Evolutionary conservation across 2,797 vertebrate species (phyloP), one percentile per base, ranked within the genome.

Genomic region (Lycodopsis pacificus): DNA sequence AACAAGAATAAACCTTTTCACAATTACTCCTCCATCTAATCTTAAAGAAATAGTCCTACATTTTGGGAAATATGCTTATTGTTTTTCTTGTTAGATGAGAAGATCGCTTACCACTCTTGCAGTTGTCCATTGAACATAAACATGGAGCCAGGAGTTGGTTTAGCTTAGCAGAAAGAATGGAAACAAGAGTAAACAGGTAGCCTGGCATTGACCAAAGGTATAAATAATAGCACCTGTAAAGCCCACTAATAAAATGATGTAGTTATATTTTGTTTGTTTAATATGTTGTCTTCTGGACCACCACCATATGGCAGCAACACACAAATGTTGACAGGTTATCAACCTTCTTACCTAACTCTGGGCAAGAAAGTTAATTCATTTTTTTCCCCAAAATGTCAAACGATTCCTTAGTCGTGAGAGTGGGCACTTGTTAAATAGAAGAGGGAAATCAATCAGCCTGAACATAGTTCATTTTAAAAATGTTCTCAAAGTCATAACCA

Each of bases 1-100:
- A 38, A 64, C 58, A 75, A 73, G 7, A 34, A 77, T 66, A n/a
- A 65, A 66, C 61, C 58, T 48, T 53, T 54, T 54, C 15, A 46
- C 22, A 73, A n/a, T 67, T 54, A 27, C 27, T 20, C 11, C 11
- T 42, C 6, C 1, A 11, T 46, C 62, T 48, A 48, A 64, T 67
- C n/a, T 44, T 6, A 40, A 38, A 48, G 12, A 20, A 59, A 40
- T 13, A 53, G 19, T 61, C 32, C 32, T 20, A 64, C 58, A 63
- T 70, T 70, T 57, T 46, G 7, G 20, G n/a, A 48, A 46, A 38
- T 22, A 10, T 0, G 7, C 32, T 25, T 9, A 44, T 44, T 64
- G 61, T 40, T 10, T 36, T 64, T 68, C 20, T 34, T 22, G 54
- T 46, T 22, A 57, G 13, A 57, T 56, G 14, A 48, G 32, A 38